phyloP scores from a whole-genome alignment of 2,797 vertebrate genomes.

The Halcyon badia region DNA sequence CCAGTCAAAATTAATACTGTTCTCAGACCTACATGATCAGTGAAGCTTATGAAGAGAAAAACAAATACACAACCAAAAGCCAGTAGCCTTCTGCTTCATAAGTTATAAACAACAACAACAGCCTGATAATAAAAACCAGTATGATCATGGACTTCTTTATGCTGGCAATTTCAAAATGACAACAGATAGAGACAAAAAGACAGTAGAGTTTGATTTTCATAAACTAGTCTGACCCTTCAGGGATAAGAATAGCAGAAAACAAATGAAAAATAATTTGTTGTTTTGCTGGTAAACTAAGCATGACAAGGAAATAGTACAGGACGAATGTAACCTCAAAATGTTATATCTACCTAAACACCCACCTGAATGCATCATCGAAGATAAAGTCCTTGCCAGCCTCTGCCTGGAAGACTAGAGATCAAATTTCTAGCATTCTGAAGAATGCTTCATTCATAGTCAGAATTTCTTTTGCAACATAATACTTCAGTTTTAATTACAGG shows the following conservation, averaged over 20 bases:
- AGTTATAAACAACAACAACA: slow-evolving; percentile 65
- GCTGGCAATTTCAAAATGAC: slow-evolving; percentile 1
- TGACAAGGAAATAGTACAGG: slow-evolving; percentile 32
- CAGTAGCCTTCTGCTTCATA: slow-evolving; percentile 35
- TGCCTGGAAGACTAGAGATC: neutral
- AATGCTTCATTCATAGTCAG: neutral
- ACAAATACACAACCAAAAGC: neutral
- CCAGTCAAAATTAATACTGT: slow-evolving; percentile 66
- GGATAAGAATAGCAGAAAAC: slow-evolving; percentile 20
- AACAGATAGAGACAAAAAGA: neutral
- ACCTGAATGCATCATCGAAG: neutral
- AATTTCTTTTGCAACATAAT: neutral
- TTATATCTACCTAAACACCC: neutral
- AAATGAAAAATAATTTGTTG: slow-evolving; percentile 40
- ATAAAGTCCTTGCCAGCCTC: neutral
- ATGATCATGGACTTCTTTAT: neutral
- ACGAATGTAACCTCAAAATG: slow-evolving; percentile 19
- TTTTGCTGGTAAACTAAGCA: slow-evolving; percentile 56
- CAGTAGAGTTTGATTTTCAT: slow-evolving; percentile 9
- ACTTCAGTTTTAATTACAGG: neutral
- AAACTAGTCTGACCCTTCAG: neutral
- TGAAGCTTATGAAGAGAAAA: slow-evolving; percentile 54
- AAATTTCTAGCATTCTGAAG: neutral
- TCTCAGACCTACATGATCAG: slow-evolving; percentile 27
- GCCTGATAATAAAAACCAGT: slow-evolving; percentile 1